Percentiles rank a stretch among this genome's conserved stretches.
These are phyloP conservation scores for Salmo trutta DNA, from an alignment of 2,797 vertebrate genomes.

Conservation along the genomic window DNA sequence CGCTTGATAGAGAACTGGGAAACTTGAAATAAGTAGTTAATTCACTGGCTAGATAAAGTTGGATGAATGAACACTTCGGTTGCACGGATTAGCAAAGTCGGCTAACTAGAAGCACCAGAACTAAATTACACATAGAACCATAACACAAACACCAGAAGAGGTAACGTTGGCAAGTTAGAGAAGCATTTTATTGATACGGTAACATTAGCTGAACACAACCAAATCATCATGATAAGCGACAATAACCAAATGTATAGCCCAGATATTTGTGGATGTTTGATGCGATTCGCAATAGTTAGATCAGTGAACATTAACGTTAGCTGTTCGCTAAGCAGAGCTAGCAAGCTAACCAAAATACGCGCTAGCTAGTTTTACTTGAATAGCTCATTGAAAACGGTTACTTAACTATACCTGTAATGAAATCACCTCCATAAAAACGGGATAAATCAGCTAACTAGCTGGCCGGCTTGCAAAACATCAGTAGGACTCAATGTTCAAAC, in stretches of 20 bases:
- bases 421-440: neutral
- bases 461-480: neutral
- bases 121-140: neutral
- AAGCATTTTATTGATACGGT: neutral
- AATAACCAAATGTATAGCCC: neutral
- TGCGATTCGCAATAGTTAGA: neutral
- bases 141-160: neutral
- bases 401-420: neutral
- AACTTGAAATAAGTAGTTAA: neutral
- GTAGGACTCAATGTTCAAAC: neutral
- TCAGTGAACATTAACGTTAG: neutral
- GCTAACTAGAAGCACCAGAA: neutral
- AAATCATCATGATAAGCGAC: neutral
- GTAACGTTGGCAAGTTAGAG: neutral
- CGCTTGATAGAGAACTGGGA: too few species aligned
- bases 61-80: neutral
- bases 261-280: too few species aligned
- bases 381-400: neutral
- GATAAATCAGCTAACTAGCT: neutral
- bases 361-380: neutral
- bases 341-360: neutral
- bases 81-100: neutral
- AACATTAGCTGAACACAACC: neutral
- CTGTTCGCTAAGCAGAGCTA: neutral
- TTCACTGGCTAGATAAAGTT: neutral